These are phyloP conservation scores for Brachionus rotundiformis DNA, from an alignment of 1,140 invertebrate species.

Conservation along the genomic window DNA sequence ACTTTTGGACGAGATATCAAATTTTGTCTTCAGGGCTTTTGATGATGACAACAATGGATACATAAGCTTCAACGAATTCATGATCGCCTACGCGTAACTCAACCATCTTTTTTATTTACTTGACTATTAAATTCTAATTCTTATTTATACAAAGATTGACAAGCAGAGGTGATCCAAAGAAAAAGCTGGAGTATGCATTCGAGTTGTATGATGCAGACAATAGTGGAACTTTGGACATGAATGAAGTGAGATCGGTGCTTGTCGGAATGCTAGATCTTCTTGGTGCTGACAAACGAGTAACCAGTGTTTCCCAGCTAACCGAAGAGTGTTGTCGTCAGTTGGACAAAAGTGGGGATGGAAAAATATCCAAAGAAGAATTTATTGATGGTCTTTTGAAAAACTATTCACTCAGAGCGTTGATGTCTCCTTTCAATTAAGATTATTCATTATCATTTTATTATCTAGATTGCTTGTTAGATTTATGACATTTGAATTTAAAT, in stretches of 20 bases:
- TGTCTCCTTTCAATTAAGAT: slow-evolving; percentile 51
- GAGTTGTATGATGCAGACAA: slow-evolving; percentile 40
- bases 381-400: slow-evolving; percentile 21
- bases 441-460: neutral
- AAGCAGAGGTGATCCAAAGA: slow-evolving; percentile 22
- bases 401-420: neutral
- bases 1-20: slow-evolving; percentile 20
- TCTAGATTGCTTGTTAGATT: neutral
- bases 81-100: neutral
- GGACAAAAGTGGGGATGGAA: slow-evolving; percentile 23
- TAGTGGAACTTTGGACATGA: neutral
- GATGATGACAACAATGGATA: slow-evolving; percentile 38
- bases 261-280: slow-evolving; percentile 42
- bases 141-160: slow-evolving; percentile 10
- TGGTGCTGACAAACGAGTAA: neutral
- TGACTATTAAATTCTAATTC: neutral
- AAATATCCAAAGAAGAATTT: slow-evolving; percentile 37
- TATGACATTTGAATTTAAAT: neutral
- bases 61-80: slow-evolving; percentile 20
- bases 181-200: slow-evolving; percentile 46
- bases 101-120: neutral
- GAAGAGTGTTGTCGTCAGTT: slow-evolving; percentile 13
- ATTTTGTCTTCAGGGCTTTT: slow-evolving; percentile 36
- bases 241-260: slow-evolving; percentile 29
- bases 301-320: neutral